Percentiles rank a stretch among this genome's conserved stretches.
phyloP scores from a whole-genome alignment of 2,113 vertebrate species.

The Synodontis membranacea region DNA sequence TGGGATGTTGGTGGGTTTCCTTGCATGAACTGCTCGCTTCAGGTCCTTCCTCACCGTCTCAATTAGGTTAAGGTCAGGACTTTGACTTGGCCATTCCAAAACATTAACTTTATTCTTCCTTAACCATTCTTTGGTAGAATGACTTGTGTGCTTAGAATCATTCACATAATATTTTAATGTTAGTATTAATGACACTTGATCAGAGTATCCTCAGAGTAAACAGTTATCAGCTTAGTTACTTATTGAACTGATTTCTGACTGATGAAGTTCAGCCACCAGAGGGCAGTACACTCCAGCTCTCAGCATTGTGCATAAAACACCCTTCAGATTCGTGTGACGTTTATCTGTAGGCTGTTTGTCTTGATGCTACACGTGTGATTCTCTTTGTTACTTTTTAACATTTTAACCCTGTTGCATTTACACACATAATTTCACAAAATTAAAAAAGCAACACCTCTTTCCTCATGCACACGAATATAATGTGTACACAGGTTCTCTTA shows the following conservation, averaged over 20 bases:
- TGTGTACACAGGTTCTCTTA: neutral
- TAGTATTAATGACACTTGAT: neutral
- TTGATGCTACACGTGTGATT: neutral
- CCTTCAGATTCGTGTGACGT: neutral
- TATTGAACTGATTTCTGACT: neutral
- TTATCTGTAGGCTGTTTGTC: neutral
- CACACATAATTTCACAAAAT: neutral
- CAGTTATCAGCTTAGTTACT: neutral
- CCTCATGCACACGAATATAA: neutral
- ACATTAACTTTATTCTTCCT: too few relatives aligned
- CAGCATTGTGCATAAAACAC: neutral
- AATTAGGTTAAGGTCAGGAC: too few relatives aligned
- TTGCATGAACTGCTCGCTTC: too few relatives aligned
- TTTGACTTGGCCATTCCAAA: too few relatives aligned
- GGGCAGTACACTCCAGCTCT: neutral
- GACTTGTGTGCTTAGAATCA: too few relatives aligned
- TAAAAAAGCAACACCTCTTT: neutral
- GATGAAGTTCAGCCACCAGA: slow-evolving; percentile 1
- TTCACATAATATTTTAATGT: neutral
- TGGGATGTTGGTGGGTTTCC: too few relatives aligned
- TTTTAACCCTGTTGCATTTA: neutral
- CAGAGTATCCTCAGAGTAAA: neutral
- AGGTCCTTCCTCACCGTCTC: too few relatives aligned
- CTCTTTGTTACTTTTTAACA: neutral
- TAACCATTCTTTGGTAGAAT: too few relatives aligned